Evolutionary conservation across 2,888 invertebrate species (phyloP).

Genomic region (Protophormia terraenovae): DNA sequence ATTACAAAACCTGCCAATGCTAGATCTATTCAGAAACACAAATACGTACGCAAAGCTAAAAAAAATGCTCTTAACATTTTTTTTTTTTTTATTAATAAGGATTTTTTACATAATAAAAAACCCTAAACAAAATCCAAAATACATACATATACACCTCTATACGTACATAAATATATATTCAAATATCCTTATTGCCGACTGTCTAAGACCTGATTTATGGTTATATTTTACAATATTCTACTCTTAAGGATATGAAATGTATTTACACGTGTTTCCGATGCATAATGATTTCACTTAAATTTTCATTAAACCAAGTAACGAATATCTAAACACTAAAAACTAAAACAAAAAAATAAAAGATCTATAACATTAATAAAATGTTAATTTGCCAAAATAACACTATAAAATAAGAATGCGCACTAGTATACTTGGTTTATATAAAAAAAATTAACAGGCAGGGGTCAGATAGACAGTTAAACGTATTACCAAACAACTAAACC

Average conservation of each 20-base stretch:
- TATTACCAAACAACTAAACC: not conserved
- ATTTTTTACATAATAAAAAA: not conserved
- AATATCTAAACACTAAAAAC: not conserved
- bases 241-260: conserved; percentile 21
- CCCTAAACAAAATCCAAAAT: not conserved
- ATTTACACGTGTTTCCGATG: conserved; percentile 33
- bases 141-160: not conserved
- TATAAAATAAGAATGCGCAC: conserved; percentile 8
- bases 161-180: too few species aligned
- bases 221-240: not conserved
- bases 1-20: not conserved
- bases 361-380: conserved; percentile 38
- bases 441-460: not conserved
- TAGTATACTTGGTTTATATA: not conserved
- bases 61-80: not conserved
- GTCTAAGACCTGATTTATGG: conserved; percentile 22
- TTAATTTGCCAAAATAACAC: conserved; percentile 43
- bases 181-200: not conserved
- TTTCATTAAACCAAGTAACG: conserved; percentile 36
- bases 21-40: not conserved
- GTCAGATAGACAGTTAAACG: not conserved
- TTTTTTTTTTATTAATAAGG: not conserved
- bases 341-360: not conserved
- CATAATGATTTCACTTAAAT: conserved; percentile 33
- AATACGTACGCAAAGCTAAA: not conserved